Percentiles rank a stretch among this genome's conserved stretches.
phyloP scores from a whole-genome alignment of 2,113 vertebrate species.

The Plectropomus leopardus region DNA sequence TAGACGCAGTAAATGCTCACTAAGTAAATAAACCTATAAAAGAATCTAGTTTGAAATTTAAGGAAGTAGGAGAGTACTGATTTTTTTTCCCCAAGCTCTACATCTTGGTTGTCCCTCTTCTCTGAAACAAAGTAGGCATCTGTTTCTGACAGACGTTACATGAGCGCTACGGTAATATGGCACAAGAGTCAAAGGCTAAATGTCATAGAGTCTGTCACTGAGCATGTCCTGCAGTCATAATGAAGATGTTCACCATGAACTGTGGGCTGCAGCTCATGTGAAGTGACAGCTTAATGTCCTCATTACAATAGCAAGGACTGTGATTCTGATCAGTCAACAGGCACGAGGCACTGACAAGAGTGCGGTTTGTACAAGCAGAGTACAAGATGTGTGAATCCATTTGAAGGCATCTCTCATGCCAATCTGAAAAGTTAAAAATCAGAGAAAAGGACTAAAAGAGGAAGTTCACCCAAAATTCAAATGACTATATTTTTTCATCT shows the following conservation, averaged over 20 bases:
- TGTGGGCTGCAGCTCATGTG: constrained; percentile 21
- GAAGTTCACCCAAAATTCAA: too few species aligned
- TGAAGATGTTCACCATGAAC: constrained; percentile 23
- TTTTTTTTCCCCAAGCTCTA: background rate
- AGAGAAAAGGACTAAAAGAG: background rate
- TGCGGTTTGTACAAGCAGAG: background rate
- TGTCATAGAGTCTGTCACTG: constrained; percentile 23
- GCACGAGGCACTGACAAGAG: constrained; percentile 2
- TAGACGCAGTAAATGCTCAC: background rate
- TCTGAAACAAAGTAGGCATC: background rate
- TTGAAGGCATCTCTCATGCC: background rate
- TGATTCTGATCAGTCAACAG: constrained; percentile 41
- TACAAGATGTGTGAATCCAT: too few species aligned
- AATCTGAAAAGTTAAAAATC: background rate
- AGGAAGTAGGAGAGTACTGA: background rate
- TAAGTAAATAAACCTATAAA: background rate
- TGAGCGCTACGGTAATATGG: background rate
- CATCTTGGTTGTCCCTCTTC: background rate
- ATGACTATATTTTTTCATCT: too few species aligned
- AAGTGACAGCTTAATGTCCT: constrained; percentile 46
- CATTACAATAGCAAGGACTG: constrained; percentile 37
- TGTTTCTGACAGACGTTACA: background rate
- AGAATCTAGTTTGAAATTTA: background rate
- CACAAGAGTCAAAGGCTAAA: constrained; percentile 43
- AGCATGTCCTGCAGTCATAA: constrained; percentile 21